Evolutionary conservation across 2,888 invertebrate species (phyloP).

Genomic region (Branchipolynoe longqiensis): DNA sequence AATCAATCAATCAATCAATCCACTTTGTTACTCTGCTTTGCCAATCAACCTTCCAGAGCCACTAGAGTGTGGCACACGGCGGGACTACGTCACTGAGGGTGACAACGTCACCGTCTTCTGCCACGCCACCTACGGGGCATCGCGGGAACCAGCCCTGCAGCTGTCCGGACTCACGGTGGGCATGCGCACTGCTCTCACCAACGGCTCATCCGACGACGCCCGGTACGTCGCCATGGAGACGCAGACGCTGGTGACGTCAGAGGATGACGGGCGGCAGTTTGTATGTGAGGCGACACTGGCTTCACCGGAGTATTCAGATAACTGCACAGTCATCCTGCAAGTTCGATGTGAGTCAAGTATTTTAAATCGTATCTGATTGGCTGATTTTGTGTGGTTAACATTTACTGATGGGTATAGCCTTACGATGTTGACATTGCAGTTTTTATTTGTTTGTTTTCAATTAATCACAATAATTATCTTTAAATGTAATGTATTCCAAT

Average conservation of each 20-base stretch:
- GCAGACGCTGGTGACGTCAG: conserved; percentile 5
- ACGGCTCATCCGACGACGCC: not conserved
- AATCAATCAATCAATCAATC: too few species aligned
- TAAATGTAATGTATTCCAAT: too few species aligned
- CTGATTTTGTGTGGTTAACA: too few species aligned
- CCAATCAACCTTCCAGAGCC: not conserved
- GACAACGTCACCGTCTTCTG: conserved; percentile 31
- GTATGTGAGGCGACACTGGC: not conserved
- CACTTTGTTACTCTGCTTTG: too few species aligned
- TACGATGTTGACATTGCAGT: too few species aligned
- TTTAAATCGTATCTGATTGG: too few species aligned
- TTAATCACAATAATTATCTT: too few species aligned
- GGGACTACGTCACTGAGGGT: not conserved
- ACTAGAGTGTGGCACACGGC: not conserved
- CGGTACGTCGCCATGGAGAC: conserved; percentile 24
- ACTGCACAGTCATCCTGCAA: not conserved
- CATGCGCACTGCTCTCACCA: not conserved
- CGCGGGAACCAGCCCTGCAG: not conserved
- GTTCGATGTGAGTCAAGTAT: conserved; percentile 17
- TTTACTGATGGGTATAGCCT: too few species aligned
- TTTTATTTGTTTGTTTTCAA: too few species aligned
- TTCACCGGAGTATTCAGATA: not conserved
- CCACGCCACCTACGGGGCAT: not conserved
- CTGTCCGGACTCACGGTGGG: not conserved
- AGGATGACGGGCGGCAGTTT: not conserved